A percentile compares a stretch with the other conserved stretches of the same genome.
Evolutionary conservation across 2,113 vertebrate genomes (phyloP).

Genomic region (Otocyon megalotis): DNA sequence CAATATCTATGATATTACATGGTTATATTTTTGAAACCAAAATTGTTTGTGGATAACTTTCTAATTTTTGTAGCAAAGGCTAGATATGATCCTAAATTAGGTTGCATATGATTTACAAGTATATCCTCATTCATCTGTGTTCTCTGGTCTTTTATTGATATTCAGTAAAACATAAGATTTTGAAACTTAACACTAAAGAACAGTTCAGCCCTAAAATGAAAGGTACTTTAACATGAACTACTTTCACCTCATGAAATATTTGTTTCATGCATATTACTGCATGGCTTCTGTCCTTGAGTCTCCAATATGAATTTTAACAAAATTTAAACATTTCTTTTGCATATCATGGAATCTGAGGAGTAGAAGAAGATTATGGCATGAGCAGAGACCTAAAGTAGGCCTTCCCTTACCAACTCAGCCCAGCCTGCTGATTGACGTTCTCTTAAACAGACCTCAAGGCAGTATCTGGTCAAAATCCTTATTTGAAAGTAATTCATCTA

Average conservation of each 20-base stretch:
- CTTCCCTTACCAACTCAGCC: not conserved
- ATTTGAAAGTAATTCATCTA: not conserved
- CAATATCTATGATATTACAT: not conserved
- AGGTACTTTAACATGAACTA: not conserved
- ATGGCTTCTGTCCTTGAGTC: not conserved
- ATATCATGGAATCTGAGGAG: not conserved
- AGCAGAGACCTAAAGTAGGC: not conserved
- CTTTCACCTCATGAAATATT: not conserved
- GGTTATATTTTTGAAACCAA: not conserved
- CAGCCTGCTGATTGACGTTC: not conserved
- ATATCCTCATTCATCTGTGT: not conserved
- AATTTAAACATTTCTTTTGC: not conserved
- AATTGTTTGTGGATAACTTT: not conserved
- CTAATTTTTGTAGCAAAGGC: not conserved
- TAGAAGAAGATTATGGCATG: not conserved
- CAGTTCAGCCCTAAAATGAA: slow-evolving; percentile 3
- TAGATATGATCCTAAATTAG: slow-evolving; percentile 44
- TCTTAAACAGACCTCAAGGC: not conserved
- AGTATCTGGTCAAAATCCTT: not conserved
- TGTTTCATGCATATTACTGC: not conserved
- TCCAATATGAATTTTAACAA: not conserved
- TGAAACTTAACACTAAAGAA: slow-evolving; percentile 22
- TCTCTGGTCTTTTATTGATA: not conserved
- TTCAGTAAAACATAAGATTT: slow-evolving; percentile 18
- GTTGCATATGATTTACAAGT: slow-evolving; percentile 21